phyloP scores from a whole-genome alignment of 1,140 invertebrate genomes.

The Cataglyphis hispanica region DNA sequence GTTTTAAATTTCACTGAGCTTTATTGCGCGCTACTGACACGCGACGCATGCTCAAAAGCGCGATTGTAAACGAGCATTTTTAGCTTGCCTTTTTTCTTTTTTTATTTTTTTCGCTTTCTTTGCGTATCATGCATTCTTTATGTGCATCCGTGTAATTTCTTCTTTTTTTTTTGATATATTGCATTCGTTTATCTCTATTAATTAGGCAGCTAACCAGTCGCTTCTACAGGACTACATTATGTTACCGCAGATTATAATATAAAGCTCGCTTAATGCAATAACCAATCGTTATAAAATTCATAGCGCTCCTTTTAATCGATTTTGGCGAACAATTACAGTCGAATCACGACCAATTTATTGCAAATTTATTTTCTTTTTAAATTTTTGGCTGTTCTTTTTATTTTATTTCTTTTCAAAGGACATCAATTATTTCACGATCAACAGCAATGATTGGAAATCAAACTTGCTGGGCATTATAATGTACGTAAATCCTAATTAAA shows the following conservation, averaged over 20 bases:
- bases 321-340: background rate
- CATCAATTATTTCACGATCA: background rate
- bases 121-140: background rate
- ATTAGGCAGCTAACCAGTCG: conserved; percentile 51
- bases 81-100: background rate
- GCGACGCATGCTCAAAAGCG: conserved; percentile 19
- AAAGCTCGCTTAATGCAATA: background rate
- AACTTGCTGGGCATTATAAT: background rate
- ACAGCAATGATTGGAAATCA: conserved; percentile 12
- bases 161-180: background rate
- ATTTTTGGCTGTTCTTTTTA: background rate
- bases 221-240: conserved; percentile 18
- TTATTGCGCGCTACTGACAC: background rate
- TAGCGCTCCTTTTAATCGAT: conserved; percentile 25
- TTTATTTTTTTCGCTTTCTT: background rate
- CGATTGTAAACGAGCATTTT: conserved; percentile 21
- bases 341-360: background rate
- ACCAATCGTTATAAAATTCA: conserved; percentile 17
- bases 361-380: conserved; percentile 24
- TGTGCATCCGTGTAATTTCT: background rate
- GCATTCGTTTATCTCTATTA: conserved; percentile 17
- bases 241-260: background rate
- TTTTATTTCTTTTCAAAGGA: conserved; percentile 16
- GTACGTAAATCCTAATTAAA: conserved; percentile 23
- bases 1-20: conserved; percentile 33